Evolutionary conservation across 2,113 vertebrate genomes (phyloP).

Genomic region (Aspidoscelis tigris): DNA sequence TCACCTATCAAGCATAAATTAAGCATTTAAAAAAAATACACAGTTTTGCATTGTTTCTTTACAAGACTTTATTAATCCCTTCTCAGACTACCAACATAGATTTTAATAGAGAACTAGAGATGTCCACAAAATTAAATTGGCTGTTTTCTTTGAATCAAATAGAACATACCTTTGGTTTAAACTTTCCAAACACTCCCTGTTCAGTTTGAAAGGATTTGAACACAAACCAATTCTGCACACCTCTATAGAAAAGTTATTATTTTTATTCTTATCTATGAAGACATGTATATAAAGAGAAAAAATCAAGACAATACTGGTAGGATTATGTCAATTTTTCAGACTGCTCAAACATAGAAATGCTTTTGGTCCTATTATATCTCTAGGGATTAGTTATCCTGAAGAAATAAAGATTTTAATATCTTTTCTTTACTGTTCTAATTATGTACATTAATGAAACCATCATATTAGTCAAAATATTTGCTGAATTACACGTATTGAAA

Average conservation of each 20-base stretch:
- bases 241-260: not conserved
- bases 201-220: too few species aligned
- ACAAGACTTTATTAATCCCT: not conserved
- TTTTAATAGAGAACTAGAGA: too few species aligned
- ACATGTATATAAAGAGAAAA: not conserved
- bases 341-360: slow-evolving; percentile 5
- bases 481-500: slow-evolving; percentile 41
- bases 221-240: not conserved
- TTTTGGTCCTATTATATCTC: not conserved
- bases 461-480: slow-evolving; percentile 14
- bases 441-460: not conserved
- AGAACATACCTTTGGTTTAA: too few species aligned
- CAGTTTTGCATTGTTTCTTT: not conserved
- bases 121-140: too few species aligned
- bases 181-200: too few species aligned
- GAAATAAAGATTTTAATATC: slow-evolving; percentile 9
- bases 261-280: not conserved
- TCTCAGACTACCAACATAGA: not conserved
- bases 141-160: too few species aligned
- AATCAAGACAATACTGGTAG: not conserved
- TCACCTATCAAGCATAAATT: too few species aligned
- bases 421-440: not conserved
- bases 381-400: slow-evolving; percentile 12
- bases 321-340: not conserved
- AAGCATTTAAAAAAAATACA: too few species aligned